phyloP scores from a whole-genome alignment of 2,113 vertebrate genomes.

The Amazona vittata region DNA sequence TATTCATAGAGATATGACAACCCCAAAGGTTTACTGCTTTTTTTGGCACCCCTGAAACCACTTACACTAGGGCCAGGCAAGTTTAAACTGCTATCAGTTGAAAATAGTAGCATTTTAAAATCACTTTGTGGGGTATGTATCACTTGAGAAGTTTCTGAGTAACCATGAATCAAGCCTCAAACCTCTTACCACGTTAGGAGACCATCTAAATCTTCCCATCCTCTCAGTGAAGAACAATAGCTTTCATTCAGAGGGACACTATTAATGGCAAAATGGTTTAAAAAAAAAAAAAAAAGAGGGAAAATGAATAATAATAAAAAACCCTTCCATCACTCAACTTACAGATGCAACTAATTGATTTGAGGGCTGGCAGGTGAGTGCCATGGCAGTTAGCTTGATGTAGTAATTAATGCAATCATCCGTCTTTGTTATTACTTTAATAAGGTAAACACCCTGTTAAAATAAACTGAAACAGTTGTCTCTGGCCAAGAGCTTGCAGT shows the following conservation, averaged over 20 bases:
- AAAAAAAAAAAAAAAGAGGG: background rate
- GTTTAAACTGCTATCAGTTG: conserved; percentile 3
- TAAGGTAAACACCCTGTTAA: conserved; percentile 62
- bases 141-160: background rate
- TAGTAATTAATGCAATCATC: conserved; percentile 37
- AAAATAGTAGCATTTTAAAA: conserved; percentile 48
- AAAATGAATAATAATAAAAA: conserved; percentile 16
- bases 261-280: conserved; percentile 37
- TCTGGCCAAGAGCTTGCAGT: conserved; percentile 41
- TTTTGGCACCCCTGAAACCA: background rate
- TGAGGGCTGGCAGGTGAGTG: background rate
- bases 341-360: conserved; percentile 61
- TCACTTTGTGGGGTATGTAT: conserved; percentile 25
- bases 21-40: background rate
- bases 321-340: background rate
- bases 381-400: conserved; percentile 3
- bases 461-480: conserved; percentile 60
- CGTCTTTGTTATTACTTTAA: conserved; percentile 45
- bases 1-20: background rate
- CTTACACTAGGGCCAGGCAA: background rate
- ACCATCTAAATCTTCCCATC: conserved; percentile 31
- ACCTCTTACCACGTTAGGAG: conserved; percentile 27
- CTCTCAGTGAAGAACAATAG: conserved; percentile 20
- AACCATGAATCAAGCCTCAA: conserved; percentile 49
- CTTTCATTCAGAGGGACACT: conserved; percentile 28